Evolutionary conservation across 1,140 invertebrate genomes (phyloP).

Genomic region (Drosophila melanica): DNA sequence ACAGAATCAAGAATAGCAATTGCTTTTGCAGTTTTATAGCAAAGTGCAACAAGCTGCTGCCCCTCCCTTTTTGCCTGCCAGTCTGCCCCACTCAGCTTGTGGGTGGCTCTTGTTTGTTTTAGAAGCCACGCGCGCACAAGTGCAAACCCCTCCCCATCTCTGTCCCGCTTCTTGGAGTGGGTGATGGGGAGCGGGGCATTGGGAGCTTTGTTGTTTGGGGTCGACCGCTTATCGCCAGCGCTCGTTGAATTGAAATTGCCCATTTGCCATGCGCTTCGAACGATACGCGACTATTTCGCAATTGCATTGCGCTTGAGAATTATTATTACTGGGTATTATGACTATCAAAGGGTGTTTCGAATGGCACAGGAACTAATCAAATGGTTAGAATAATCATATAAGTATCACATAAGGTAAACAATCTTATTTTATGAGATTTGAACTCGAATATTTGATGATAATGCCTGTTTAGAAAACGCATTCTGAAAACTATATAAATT

Average conservation of each 20-base stretch:
- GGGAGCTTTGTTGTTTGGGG: constrained; percentile 14
- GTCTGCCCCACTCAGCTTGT: constrained; percentile 20
- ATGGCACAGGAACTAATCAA: constrained; percentile 3
- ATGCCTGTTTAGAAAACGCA: not conserved
- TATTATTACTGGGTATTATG: constrained; percentile 23
- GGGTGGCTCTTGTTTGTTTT: constrained; percentile 68
- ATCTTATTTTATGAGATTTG: not conserved
- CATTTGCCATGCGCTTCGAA: constrained; percentile 32
- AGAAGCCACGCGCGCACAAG: constrained; percentile 66
- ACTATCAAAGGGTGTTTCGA: constrained; percentile 4
- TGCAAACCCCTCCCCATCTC: not conserved
- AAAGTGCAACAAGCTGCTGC: constrained; percentile 13
- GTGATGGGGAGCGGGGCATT: no score
- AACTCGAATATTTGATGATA: no score
- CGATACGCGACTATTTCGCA: constrained; percentile 8
- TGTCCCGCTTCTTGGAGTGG: not conserved
- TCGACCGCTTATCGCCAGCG: constrained; percentile 48
- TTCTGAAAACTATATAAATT: no score
- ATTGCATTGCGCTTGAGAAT: constrained; percentile 10
- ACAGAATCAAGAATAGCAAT: constrained; percentile 1
- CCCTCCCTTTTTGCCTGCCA: not conserved
- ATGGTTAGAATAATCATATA: constrained; percentile 2
- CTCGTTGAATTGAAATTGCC: constrained; percentile 64
- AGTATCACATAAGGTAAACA: not conserved
- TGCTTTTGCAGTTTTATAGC: constrained; percentile 13